Evolutionary conservation across 2,113 vertebrate genomes (phyloP).

Genomic region (Neoarius graeffei): DNA sequence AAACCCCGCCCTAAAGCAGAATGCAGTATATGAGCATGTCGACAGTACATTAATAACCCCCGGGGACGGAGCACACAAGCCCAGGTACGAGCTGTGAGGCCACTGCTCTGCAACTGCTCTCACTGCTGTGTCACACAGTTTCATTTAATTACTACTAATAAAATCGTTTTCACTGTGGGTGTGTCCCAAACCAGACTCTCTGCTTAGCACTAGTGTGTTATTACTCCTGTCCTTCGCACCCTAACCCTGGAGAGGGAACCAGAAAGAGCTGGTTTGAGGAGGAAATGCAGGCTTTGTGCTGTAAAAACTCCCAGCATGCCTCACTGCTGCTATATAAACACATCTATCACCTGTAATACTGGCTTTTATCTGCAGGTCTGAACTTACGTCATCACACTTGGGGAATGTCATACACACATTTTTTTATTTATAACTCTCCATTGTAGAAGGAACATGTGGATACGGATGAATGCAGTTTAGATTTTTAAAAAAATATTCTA

Average conservation of each 20-base stretch:
- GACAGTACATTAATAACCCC: too few relatives aligned
- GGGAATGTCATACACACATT: background rate
- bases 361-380: background rate
- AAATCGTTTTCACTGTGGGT: background rate
- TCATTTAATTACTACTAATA: too few relatives aligned
- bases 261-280: background rate
- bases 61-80: too few relatives aligned
- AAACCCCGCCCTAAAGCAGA: background rate
- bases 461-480: background rate
- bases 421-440: background rate
- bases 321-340: background rate
- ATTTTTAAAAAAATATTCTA: background rate
- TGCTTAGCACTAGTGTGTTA: background rate
- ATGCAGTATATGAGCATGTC: too few relatives aligned
- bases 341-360: background rate
- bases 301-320: constrained; percentile 4
- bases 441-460: background rate
- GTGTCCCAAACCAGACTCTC: background rate
- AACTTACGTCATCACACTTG: background rate
- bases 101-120: too few relatives aligned
- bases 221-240: background rate
- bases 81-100: too few relatives aligned
- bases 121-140: too few relatives aligned
- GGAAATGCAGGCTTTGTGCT: background rate
- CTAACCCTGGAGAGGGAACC: background rate